Conservation (phyloP, 2,113 vertebrate genomes). For the Capricornis sumatraensis region DNA sequence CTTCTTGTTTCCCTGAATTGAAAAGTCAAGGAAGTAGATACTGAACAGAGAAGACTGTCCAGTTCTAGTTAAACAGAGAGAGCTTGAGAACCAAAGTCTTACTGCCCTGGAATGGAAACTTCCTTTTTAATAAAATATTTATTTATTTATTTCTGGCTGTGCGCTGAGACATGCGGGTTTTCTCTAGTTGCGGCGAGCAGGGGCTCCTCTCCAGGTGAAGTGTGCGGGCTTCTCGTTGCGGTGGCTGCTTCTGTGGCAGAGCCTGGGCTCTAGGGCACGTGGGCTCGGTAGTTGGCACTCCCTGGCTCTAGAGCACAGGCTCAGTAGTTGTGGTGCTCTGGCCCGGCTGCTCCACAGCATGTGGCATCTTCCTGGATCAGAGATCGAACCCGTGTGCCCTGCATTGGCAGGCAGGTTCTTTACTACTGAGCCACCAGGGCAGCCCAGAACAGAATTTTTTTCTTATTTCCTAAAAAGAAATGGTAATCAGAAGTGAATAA, state of each 20-base stretch:
- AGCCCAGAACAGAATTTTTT: background rate
- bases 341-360: background rate
- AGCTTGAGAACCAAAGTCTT: background rate
- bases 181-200: background rate
- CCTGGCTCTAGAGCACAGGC: background rate
- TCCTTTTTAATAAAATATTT: background rate
- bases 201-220: background rate
- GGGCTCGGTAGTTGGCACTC: background rate
- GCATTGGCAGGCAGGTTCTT: background rate
- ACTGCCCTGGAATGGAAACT: background rate
- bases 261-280: background rate
- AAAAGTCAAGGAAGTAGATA: background rate
- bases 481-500: background rate
- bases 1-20: background rate
- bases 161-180: background rate
- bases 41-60: background rate
- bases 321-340: background rate
- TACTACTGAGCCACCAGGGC: background rate
- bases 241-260: background rate
- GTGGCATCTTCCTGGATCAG: background rate
- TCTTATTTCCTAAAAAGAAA: constrained; percentile 20
- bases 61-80: background rate
- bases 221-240: background rate
- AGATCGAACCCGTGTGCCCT: background rate
- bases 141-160: background rate